A percentile compares a stretch with the other conserved stretches of the same genome.
Conservation (phyloP, 2,797 vertebrate genomes). For the Luscinia luscinia region DNA sequence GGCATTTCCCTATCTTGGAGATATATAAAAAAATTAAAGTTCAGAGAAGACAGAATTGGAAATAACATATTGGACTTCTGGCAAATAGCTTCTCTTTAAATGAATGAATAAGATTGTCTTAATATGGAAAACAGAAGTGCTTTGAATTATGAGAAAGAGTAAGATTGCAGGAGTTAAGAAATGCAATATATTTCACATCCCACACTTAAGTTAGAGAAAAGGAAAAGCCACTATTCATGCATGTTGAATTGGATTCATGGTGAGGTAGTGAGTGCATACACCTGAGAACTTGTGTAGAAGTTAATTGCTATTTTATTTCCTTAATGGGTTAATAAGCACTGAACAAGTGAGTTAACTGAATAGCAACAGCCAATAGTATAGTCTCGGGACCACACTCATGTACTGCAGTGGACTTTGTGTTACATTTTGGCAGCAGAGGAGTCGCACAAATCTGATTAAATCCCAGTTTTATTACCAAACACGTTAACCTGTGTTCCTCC, state of each 20-base stretch:
- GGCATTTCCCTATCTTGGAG: background rate
- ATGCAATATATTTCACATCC: background rate
- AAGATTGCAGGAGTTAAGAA: background rate
- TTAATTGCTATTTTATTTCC: background rate
- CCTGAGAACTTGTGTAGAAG: background rate
- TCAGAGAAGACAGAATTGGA: background rate
- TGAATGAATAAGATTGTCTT: background rate
- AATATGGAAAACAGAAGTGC: background rate
- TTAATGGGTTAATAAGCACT: background rate
- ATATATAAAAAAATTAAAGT: background rate
- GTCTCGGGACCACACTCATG: accelerated
- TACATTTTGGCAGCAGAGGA: background rate
- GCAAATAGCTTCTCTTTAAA: background rate
- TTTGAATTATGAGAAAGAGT: background rate
- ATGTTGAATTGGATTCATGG: background rate
- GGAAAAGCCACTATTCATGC: background rate
- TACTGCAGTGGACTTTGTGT: background rate
- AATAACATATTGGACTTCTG: background rate
- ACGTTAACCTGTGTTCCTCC: accelerated
- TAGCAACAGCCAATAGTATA: background rate
- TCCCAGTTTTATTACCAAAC: background rate
- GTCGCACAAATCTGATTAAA: background rate
- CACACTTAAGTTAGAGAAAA: background rate
- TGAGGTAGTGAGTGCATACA: background rate
- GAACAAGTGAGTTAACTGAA: background rate